Evolutionary conservation across 2,888 invertebrate species (phyloP).

Genomic region (Meiosimyza decipiens): DNA sequence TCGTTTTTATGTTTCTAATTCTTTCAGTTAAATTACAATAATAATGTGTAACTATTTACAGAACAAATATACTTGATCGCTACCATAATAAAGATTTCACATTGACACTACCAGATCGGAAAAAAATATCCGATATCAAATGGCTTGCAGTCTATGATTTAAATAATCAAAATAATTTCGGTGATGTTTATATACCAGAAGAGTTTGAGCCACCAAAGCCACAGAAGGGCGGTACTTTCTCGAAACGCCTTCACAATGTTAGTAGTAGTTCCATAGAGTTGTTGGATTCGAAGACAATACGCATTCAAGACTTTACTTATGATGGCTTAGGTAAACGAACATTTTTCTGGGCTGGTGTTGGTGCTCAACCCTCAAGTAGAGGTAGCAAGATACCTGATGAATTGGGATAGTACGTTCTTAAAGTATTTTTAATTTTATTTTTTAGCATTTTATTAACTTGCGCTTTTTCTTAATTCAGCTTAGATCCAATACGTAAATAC

Average conservation of each 20-base stretch:
- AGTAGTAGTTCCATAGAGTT: constrained; percentile 79
- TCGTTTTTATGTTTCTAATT: background rate
- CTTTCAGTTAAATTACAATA: background rate
- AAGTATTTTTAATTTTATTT: too few species aligned
- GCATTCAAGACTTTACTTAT: constrained; percentile 80
- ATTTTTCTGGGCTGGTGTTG: constrained; percentile 90
- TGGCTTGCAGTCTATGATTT: constrained; percentile 93
- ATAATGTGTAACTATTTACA: constrained; percentile 56
- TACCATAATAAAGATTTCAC: constrained; percentile 89
- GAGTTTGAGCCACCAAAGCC: constrained; percentile 88
- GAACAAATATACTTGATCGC: constrained; percentile 86
- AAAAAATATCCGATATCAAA: constrained; percentile 86
- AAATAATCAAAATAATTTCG: constrained; percentile 86
- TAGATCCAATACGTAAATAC: constrained; percentile 82
- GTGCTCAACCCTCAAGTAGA: constrained; percentile 85
- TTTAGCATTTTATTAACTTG: constrained; percentile 12
- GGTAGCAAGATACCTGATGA: constrained; percentile 89
- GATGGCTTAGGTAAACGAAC: constrained; percentile 81
- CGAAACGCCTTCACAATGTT: constrained; percentile 74
- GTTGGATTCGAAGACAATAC: constrained; percentile 83
- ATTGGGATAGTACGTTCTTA: constrained; percentile 84
- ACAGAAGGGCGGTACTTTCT: constrained; percentile 70
- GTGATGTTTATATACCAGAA: constrained; percentile 89
- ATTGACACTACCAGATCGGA: constrained; percentile 83
- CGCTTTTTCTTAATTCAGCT: constrained; percentile 68